Percentiles rank a stretch among this genome's conserved stretches.
phyloP scores from a whole-genome alignment of 1,140 invertebrate genomes.

The Bilobella aurantiaca region DNA sequence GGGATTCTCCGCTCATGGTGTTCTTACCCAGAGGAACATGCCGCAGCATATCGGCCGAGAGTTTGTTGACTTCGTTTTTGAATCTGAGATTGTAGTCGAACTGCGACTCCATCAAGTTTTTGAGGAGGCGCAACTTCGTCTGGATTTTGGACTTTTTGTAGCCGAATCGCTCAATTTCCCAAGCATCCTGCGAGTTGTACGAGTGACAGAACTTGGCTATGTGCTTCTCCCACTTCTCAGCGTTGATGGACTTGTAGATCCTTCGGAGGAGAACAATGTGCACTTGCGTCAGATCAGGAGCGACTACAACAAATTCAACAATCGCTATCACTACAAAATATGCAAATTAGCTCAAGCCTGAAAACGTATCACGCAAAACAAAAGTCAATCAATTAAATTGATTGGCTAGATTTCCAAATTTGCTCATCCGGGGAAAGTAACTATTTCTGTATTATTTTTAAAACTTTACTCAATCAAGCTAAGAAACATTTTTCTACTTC shows the following conservation, averaged over 20 bases:
- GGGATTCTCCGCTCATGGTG: not conserved
- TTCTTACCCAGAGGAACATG: slow-evolving; percentile 65
- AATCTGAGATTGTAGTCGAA: slow-evolving; percentile 91
- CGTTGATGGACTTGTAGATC: slow-evolving; percentile 67
- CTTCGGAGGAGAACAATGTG: slow-evolving; percentile 81
- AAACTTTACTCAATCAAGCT: too few relatives aligned
- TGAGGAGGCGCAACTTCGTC: slow-evolving; percentile 78
- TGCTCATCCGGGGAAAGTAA: too few relatives aligned
- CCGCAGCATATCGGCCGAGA: slow-evolving; percentile 65
- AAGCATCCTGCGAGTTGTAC: slow-evolving; percentile 81
- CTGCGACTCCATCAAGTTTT: slow-evolving; percentile 84
- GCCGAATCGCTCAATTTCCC: slow-evolving; percentile 91
- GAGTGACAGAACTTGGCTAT: slow-evolving; percentile 83
- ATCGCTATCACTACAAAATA: too few relatives aligned
- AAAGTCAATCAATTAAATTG: slow-evolving; percentile 12
- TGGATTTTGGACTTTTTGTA: slow-evolving; percentile 81
- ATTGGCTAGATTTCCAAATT: too few relatives aligned
- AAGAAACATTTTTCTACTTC: too few relatives aligned
- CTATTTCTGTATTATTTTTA: too few relatives aligned
- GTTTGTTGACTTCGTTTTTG: slow-evolving; percentile 78
- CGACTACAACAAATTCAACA: slow-evolving; percentile 62
- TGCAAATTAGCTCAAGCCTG: too few relatives aligned
- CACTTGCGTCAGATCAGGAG: slow-evolving; percentile 64
- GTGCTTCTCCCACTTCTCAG: slow-evolving; percentile 80
- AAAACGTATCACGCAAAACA: too few relatives aligned